Percentiles rank a stretch among this genome's conserved stretches.
These are phyloP conservation scores for Leptoclinus maculatus DNA, from an alignment of 2,797 vertebrate genomes.

Conservation along the genomic window DNA sequence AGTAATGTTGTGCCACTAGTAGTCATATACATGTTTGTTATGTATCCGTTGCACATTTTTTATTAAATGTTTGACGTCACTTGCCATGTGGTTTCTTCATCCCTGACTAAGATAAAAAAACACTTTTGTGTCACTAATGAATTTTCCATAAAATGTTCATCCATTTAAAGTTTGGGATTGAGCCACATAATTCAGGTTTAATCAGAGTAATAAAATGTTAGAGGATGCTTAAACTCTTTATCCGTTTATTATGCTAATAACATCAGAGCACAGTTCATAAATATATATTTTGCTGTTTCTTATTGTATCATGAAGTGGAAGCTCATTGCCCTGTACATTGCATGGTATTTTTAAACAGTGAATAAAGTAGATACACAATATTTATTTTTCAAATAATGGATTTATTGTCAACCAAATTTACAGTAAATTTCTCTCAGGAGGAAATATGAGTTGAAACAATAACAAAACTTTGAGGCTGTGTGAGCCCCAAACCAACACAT, in stretches of 20 bases:
- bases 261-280: not conserved
- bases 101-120: not conserved
- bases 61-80: not conserved
- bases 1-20: not conserved
- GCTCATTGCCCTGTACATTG: not conserved
- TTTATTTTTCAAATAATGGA: not conserved
- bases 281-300: not conserved
- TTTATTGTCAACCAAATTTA: slow-evolving; percentile 52
- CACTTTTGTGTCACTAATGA: not conserved
- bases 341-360: not conserved
- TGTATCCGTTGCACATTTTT: not conserved
- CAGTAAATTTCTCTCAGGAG: not conserved
- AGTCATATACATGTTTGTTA: not conserved
- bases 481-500: not conserved
- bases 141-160: not conserved
- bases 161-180: not conserved
- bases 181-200: not conserved
- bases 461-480: not conserved
- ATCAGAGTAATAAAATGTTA: not conserved
- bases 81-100: not conserved
- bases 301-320: not conserved
- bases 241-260: not conserved
- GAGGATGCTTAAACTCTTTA: not conserved
- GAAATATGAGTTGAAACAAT: slow-evolving; percentile 8
- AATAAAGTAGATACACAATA: not conserved